These are phyloP conservation scores for Cantharis nigra DNA, from an alignment of 2,888 invertebrate genomes.

Conservation along the genomic window DNA sequence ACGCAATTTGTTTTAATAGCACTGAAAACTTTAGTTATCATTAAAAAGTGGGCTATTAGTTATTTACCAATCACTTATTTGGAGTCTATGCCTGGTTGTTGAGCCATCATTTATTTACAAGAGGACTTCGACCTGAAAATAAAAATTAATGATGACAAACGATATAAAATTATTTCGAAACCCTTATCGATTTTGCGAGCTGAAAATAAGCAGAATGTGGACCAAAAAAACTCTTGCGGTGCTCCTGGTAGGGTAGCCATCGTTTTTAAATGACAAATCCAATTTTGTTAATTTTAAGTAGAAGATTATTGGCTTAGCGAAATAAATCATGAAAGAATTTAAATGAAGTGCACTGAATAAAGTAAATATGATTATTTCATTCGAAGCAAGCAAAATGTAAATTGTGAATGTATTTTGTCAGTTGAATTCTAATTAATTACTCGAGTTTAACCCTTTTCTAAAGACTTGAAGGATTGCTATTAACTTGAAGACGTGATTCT, in stretches of 20 bases:
- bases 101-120: neutral
- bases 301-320: neutral
- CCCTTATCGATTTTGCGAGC: neutral
- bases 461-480: neutral
- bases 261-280: neutral
- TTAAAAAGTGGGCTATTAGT: neutral
- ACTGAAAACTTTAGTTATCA: neutral
- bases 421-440: constrained; percentile 12
- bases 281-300: neutral
- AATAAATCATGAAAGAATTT: neutral
- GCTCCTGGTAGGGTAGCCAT: neutral
- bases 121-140: neutral
- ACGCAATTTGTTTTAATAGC: neutral
- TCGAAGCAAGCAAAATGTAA: neutral
- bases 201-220: neutral
- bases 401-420: constrained; percentile 3
- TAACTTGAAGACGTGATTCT: neutral
- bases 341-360: constrained; percentile 2
- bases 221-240: neutral
- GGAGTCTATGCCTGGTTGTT: neutral
- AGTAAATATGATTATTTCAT: constrained; percentile 4
- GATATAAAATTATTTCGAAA: neutral
- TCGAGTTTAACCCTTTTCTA: neutral
- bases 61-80: neutral
- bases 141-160: neutral